Conservation (phyloP, 2,113 vertebrate genomes). For the Myodes glareolus region DNA sequence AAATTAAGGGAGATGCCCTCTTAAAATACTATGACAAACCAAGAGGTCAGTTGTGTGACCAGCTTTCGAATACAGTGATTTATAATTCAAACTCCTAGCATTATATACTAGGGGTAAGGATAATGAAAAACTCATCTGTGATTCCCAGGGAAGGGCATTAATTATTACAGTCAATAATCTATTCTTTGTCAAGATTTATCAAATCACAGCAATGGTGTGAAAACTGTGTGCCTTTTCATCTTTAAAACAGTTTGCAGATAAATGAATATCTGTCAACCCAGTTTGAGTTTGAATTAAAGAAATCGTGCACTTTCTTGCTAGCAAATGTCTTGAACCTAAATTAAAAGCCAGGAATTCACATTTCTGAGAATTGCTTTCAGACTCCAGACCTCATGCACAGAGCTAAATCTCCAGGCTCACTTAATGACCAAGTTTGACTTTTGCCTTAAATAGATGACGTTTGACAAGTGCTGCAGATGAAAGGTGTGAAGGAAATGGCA, state of each 20-base stretch:
- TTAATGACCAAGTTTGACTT: conserved; percentile 27
- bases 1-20: not conserved
- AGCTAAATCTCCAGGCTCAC: not conserved
- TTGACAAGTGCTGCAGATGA: conserved; percentile 65
- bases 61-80: not conserved
- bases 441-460: conserved; percentile 51
- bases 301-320: not conserved
- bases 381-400: not conserved
- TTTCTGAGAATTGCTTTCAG: not conserved
- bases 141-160: not conserved
- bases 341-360: conserved; percentile 19
- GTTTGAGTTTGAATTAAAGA: not conserved
- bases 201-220: not conserved
- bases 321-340: conserved; percentile 3
- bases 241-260: conserved; percentile 17
- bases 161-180: not conserved
- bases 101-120: not conserved
- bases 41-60: not conserved
- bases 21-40: not conserved
- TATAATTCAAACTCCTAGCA: not conserved
- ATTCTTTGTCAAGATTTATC: conserved; percentile 7
- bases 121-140: not conserved
- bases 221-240: not conserved
- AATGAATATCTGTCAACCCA: not conserved
- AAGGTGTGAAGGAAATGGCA: conserved; percentile 62